Conservation (phyloP, 1,140 invertebrate genomes). For the Acarapis woodi region DNA sequence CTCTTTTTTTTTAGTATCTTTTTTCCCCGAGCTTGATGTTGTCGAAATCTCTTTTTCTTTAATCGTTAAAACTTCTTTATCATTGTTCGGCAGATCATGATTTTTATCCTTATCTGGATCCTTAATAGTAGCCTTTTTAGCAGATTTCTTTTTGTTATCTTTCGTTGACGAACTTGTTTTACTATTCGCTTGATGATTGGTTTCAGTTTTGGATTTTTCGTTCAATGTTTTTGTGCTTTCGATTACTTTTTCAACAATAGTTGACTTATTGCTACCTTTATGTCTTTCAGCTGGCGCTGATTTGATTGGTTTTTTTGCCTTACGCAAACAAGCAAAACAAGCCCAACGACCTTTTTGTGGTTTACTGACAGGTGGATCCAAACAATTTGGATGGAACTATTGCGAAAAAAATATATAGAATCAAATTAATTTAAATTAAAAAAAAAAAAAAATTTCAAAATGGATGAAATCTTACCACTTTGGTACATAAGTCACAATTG, state of each 20-base stretch:
- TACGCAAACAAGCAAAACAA: constrained; percentile 10
- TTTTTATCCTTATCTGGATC: too few species aligned
- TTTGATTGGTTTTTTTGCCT: constrained; percentile 5
- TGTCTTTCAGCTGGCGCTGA: neutral
- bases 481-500: constrained; percentile 60
- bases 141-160: neutral
- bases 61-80: too few species aligned
- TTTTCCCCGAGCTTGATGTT: too few species aligned
- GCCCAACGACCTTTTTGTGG: constrained; percentile 15
- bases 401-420: too few species aligned
- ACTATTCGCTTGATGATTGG: neutral
- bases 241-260: neutral
- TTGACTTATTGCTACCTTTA: constrained; percentile 2
- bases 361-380: constrained; percentile 47
- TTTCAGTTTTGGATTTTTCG: neutral
- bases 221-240: neutral
- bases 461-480: constrained; percentile 44
- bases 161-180: neutral
- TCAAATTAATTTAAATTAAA: too few species aligned
- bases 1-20: neutral
- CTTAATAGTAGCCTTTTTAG: neutral
- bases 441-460: too few species aligned
- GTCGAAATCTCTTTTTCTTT: too few species aligned
- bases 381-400: constrained; percentile 57
- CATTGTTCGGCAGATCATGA: too few species aligned